A percentile compares a stretch with the other conserved stretches of the same genome.
Conservation (phyloP, 1,140 invertebrate species). For the Trichonephila clavata region DNA sequence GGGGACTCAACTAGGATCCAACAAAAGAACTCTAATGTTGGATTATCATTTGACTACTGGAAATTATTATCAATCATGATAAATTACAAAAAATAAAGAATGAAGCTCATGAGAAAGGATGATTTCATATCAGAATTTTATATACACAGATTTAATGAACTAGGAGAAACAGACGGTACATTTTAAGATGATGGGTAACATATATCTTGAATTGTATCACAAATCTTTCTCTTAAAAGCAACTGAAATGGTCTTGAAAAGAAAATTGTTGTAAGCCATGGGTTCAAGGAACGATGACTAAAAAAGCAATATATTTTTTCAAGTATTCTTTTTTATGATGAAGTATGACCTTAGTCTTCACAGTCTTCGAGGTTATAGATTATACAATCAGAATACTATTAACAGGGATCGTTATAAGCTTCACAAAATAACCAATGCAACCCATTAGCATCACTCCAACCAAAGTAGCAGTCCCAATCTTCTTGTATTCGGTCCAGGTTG, state of each 20-base stretch:
- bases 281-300: background rate
- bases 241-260: background rate
- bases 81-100: too few species aligned
- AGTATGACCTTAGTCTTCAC: background rate
- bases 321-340: background rate
- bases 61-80: too few species aligned
- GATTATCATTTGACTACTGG: too few species aligned
- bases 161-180: background rate
- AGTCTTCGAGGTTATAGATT: too few species aligned
- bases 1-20: too few species aligned
- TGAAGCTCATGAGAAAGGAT: too few species aligned
- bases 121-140: background rate
- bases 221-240: too few species aligned
- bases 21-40: too few species aligned
- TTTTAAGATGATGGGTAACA: background rate
- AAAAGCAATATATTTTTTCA: background rate
- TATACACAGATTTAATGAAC: background rate
- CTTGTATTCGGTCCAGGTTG: constrained; percentile 6
- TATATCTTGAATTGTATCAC: too few species aligned
- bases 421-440: constrained; percentile 18
- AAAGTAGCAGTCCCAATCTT: constrained; percentile 16
- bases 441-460: constrained; percentile 19
- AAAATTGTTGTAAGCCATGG: background rate
- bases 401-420: constrained; percentile 4
- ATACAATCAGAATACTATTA: background rate